Evolutionary conservation across 2,113 vertebrate genomes (phyloP).

Genomic region (Desmodus rotundus): DNA sequence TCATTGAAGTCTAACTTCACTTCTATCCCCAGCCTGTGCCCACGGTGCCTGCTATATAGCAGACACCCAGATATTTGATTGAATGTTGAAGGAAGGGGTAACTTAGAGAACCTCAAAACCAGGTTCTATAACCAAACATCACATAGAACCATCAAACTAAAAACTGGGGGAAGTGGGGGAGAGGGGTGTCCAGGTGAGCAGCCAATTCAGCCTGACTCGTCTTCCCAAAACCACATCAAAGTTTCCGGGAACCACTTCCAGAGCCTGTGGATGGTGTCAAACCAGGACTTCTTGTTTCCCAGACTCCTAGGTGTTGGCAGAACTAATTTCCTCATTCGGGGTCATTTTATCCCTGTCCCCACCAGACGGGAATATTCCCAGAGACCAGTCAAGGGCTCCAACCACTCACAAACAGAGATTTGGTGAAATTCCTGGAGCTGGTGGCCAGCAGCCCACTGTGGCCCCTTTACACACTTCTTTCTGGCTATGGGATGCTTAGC

Average conservation of each 20-base stretch:
- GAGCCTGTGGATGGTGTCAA: background rate
- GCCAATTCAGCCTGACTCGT: background rate
- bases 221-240: background rate
- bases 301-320: background rate
- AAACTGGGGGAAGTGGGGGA: too few species aligned
- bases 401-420: background rate
- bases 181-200: background rate
- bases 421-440: rapidly evolving
- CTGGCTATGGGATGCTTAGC: background rate
- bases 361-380: background rate
- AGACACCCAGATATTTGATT: background rate
- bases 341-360: background rate
- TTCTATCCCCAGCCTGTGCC: background rate
- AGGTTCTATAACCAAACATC: background rate
- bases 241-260: background rate
- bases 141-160: background rate
- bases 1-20: background rate
- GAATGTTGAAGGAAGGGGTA: background rate
- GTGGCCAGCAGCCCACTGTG: rapidly evolving
- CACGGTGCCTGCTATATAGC: background rate
- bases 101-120: background rate
- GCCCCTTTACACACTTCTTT: background rate
- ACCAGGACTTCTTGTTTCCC: background rate
- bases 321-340: background rate
- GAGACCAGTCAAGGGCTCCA: background rate